Base-by-base conservation (phyloP, 1,140 invertebrate genomes). In the Melitaea cinxia region DNA sequence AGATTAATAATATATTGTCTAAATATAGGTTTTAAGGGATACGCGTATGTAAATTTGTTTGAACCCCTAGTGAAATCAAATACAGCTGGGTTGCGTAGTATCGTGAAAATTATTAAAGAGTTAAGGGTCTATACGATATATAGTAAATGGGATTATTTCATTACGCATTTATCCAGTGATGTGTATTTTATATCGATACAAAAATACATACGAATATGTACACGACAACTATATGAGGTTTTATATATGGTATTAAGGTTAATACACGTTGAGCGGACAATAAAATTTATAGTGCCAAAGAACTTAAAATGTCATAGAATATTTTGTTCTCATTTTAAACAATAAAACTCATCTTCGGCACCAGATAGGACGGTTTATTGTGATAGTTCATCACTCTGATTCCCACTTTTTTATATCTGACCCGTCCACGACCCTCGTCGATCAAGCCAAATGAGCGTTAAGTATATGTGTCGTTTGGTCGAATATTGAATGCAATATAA, bases 1-100 rank as follows among this genome's bases (percentile, higher is more conserved):
- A 91, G 83, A 91, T 91, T 91, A 91, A 91, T 89, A 91, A 87
- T 89, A 83, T 79, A 91, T 88, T 82, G 82, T 87, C 82, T 82
- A 83, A 85, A 85, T 88, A 88, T 85, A 85, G 78, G 79, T 80
- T 87, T 80, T 78, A 81, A 70, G 77, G 74, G 73, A 83, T 85
- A 77, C 69, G 62, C 61, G 75, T 83, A 85, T 88, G 86, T 80
- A 87, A 87, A 90, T 88, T 77, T 75, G 72, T 59, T 76, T 30
- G 68, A 71, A 73, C 83, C 82, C 80, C 68, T 59, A 58, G 61
- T 71, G 78, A 78, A 80, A 82, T 79, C 63, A 75, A 66, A 86
- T 83, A 83, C 76, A 73, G 70, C 75, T 78, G 77, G 19, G 68
- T 67, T 23, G 23, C 6, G 42, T 21, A 23, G 45, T 33, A 47